Base-by-base conservation (phyloP, 2,797 vertebrate genomes). In the Bovichtus variegatus region DNA sequence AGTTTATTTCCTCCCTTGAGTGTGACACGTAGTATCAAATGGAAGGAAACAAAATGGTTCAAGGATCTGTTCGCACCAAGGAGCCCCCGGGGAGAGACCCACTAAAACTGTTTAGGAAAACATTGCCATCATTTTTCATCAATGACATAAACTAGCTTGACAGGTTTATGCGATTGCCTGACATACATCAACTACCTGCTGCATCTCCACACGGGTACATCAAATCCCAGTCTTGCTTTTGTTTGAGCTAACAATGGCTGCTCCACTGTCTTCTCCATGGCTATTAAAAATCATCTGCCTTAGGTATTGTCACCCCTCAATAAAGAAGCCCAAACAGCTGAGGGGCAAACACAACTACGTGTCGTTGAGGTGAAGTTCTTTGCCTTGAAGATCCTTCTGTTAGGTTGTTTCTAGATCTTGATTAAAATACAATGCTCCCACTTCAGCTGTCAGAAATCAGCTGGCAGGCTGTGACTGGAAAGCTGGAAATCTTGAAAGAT, bases 121-220 rank as follows among this genome's bases (percentile, higher is more conserved):
- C 67, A 67, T 82, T 34, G 25, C 34, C 9, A 38, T 84, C 80
- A 81, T 84, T 89, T 88, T 77, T 84, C 57, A 65, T 84, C 78
- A 67, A 27, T 83, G 88, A 86, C 84, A 79, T 90, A 82, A 89
- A 91, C 78, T 76, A 74, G 67, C 40, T 65, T 85, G 88, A 89
- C 87, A 92, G 80, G 71, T 93, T 91, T 80, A 82, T 88, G 80
- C 75, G 76, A 40, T 68, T 78, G 57, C 40, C 76, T 85, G 81
- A 87, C 81, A 70, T 82, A 81, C 83, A 87, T 88, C 87, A 87
- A 70, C 69, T 74, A 57, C 77, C 84, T 80, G 69, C 66, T 60
- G 69, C 72, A 54, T 75, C 62, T 65, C 65, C 64, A 67, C 77
- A 50, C 47, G 58, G 64, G 55, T 67, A 5, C 71, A 62, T 72